Conservation (phyloP, 2,888 invertebrate genomes). For the Limnephilus lunatus region DNA sequence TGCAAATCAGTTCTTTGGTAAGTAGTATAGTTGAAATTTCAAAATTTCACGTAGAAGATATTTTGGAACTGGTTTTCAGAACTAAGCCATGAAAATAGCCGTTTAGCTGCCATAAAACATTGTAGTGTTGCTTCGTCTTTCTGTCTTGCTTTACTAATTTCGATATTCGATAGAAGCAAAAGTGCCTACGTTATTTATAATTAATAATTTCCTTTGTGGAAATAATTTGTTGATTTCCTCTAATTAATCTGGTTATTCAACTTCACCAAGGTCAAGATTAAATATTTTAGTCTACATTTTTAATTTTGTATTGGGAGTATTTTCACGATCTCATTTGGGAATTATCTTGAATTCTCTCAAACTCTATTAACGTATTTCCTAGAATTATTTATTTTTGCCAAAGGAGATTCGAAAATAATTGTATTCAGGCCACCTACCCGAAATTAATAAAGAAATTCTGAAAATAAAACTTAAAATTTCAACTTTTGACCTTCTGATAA, state of each 20-base stretch:
- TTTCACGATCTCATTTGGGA: background rate
- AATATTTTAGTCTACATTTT: background rate
- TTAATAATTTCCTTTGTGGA: no score
- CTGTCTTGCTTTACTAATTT: background rate
- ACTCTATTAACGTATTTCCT: background rate
- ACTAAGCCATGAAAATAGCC: background rate
- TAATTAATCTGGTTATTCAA: background rate
- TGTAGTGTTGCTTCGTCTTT: background rate
- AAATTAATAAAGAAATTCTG: background rate
- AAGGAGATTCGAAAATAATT: background rate
- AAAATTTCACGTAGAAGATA: background rate
- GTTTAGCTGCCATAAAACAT: background rate
- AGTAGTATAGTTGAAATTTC: background rate
- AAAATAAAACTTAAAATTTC: background rate
- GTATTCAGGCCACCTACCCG: background rate
- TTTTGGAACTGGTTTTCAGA: background rate
- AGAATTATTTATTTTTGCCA: background rate
- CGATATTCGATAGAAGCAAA: background rate
- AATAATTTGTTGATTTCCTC: no score
- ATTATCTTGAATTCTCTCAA: background rate
- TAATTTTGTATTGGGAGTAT: background rate
- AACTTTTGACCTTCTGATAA: background rate
- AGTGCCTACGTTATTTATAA: no score
- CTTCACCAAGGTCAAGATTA: background rate
- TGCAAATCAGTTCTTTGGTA: background rate